phyloP scores from a whole-genome alignment of 2,797 vertebrate species.

The Darevskia mixta region DNA sequence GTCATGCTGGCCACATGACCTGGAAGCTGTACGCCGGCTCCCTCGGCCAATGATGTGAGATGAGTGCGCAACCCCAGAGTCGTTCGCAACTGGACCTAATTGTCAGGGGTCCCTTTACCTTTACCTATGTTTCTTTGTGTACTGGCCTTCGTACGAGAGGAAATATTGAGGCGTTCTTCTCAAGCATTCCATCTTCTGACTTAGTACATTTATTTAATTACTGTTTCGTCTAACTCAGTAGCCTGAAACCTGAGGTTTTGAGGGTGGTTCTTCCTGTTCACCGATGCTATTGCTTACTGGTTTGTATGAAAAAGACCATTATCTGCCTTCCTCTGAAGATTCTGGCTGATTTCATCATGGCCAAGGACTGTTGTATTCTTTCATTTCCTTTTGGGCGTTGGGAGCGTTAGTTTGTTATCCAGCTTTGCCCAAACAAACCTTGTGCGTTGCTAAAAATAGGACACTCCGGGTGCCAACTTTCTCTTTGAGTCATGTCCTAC shows the following conservation, averaged over 20 bases:
- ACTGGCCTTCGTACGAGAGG: not conserved
- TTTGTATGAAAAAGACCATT: not conserved
- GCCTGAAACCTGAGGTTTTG: not conserved
- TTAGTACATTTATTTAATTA: not conserved
- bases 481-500: constrained; percentile 21
- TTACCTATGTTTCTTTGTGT: too few species aligned
- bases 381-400: constrained; percentile 28
- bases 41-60: too few species aligned
- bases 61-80: too few species aligned
- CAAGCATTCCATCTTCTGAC: not conserved
- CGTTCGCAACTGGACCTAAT: too few species aligned
- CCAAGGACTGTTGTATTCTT: not conserved
- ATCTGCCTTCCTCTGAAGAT: not conserved
- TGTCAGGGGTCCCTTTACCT: too few species aligned
- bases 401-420: constrained; percentile 29
- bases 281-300: not conserved
- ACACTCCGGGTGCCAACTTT: constrained; percentile 18
- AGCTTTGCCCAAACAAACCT: constrained; percentile 27
- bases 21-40: too few species aligned
- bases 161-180: not conserved
- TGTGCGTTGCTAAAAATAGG: constrained; percentile 34
- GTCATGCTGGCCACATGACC: too few species aligned
- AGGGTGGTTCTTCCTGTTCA: not conserved
- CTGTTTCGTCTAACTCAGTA: not conserved
- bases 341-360: not conserved